phyloP scores from a whole-genome alignment of 2,113 vertebrate genomes.

The Dolichotis patagonum region DNA sequence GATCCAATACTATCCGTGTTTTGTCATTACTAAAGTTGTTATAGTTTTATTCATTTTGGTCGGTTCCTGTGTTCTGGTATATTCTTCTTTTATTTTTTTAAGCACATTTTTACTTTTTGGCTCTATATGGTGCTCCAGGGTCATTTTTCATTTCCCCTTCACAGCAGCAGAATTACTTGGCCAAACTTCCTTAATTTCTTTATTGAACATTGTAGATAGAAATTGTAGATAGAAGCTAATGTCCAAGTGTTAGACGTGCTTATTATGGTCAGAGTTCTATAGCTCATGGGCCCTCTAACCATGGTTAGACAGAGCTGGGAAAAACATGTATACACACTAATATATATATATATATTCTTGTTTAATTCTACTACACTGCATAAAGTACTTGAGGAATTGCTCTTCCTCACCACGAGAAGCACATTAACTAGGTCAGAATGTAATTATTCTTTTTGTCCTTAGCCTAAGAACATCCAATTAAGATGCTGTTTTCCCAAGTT shows the following conservation, averaged over 20 bases:
- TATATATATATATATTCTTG: not conserved
- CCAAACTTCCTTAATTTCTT: not conserved
- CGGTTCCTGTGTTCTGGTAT: not conserved
- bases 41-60: not conserved
- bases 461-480: not conserved
- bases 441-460: not conserved
- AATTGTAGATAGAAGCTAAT: conserved; percentile 24
- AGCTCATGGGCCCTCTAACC: not conserved
- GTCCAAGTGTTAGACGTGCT: not conserved
- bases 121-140: not conserved
- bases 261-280: not conserved
- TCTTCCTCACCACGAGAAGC: not conserved
- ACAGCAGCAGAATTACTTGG: not conserved
- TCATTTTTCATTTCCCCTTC: not conserved
- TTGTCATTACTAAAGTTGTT: conserved; percentile 1
- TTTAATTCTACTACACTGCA: not conserved
- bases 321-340: not conserved
- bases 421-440: not conserved
- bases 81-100: not conserved
- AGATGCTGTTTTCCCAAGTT: not conserved
- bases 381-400: not conserved
- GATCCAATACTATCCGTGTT: not conserved
- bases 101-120: conserved; percentile 6
- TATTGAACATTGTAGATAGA: not conserved
- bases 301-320: not conserved